Percentiles rank a stretch among this genome's conserved stretches.
These are phyloP conservation scores for Anguilla anguilla DNA, from an alignment of 2,797 vertebrate genomes.

Conservation along the genomic window DNA sequence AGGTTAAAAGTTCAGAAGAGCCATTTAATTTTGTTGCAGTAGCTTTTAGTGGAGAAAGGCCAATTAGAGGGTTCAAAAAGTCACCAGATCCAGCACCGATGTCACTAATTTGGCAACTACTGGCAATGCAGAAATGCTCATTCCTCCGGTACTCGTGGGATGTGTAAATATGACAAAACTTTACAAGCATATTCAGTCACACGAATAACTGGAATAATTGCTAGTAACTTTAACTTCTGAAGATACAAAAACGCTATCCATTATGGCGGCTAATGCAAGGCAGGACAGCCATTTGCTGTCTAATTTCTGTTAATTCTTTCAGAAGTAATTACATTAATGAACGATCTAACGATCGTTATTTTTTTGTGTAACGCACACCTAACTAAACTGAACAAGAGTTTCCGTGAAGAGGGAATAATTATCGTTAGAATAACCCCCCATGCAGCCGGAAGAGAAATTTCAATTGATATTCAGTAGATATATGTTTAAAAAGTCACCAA, in stretches of 20 bases:
- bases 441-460: background rate
- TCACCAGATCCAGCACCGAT: no score
- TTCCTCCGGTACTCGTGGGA: background rate
- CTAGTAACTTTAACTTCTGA: background rate
- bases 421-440: no score
- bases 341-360: no score
- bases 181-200: background rate
- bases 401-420: no score
- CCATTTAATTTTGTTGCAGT: no score
- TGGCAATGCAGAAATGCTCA: background rate
- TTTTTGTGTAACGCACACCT: no score
- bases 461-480: background rate
- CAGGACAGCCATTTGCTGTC: background rate
- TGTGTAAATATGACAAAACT: background rate
- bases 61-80: no score
- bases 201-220: background rate
- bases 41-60: no score
- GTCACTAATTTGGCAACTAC: background rate
- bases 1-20: no score
- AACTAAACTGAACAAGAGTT: no score
- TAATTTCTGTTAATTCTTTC: background rate
- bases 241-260: background rate
- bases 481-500: background rate
- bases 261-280: background rate
- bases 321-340: background rate